phyloP scores from a whole-genome alignment of 1,140 invertebrate species.

The Pogonomyrmex californicus region DNA sequence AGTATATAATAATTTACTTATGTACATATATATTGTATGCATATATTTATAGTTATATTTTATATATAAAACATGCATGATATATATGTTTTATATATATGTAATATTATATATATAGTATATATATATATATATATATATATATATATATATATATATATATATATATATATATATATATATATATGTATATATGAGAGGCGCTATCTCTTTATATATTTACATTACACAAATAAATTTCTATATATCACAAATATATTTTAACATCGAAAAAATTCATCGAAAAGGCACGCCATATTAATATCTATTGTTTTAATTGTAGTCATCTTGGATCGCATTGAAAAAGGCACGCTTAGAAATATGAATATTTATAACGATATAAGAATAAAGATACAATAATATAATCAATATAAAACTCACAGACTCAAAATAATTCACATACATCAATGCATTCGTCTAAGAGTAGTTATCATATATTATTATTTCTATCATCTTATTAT shows the following conservation, averaged over 20 bases:
- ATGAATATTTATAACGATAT: slow-evolving; percentile 23
- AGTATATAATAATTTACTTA: no score
- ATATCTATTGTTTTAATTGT: slow-evolving; percentile 8
- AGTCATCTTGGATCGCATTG: neutral
- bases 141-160: neutral
- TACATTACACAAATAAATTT: slow-evolving; percentile 37
- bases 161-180: neutral
- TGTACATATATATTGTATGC: neutral
- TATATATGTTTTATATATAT: no score
- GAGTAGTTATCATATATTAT: slow-evolving; percentile 2
- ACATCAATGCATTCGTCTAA: neutral
- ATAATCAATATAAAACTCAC: slow-evolving; percentile 9
- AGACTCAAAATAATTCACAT: slow-evolving; percentile 16
- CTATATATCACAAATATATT: slow-evolving; percentile 31
- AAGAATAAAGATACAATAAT: slow-evolving; percentile 34
- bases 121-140: no score
- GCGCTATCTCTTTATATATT: neutral
- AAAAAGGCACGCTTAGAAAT: slow-evolving; percentile 12
- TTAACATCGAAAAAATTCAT: slow-evolving; percentile 23
- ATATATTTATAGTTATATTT: neutral
- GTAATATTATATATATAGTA: no score
- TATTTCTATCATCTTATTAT: slow-evolving; percentile 4
- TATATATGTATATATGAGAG: neutral
- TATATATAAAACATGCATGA: no score
- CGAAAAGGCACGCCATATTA: slow-evolving; percentile 21